Percentiles rank a stretch among this genome's conserved stretches.
Conservation (phyloP, 2,797 vertebrate genomes). For the Oryzias sinensis region DNA sequence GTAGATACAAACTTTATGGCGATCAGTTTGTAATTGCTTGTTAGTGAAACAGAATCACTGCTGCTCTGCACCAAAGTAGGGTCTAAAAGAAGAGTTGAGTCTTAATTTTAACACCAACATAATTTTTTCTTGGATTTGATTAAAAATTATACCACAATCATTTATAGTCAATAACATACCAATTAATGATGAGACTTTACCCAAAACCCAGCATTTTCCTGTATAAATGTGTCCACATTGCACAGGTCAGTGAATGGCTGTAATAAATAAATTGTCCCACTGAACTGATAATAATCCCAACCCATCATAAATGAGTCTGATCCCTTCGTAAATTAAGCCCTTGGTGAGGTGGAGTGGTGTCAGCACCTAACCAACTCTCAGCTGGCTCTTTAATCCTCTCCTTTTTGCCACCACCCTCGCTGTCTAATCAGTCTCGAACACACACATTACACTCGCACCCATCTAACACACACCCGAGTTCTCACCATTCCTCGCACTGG, state of each 20-base stretch:
- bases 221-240: conserved; percentile 66
- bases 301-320: conserved; percentile 80
- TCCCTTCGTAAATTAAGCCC: conserved; percentile 80
- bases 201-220: conserved; percentile 46
- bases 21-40: too few relatives aligned
- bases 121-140: too few relatives aligned
- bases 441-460: conserved; percentile 65
- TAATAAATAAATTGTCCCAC: conserved; percentile 76
- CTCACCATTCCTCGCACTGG: conserved; percentile 67
- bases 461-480: conserved; percentile 63
- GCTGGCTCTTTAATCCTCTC: conserved; percentile 81
- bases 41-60: too few relatives aligned
- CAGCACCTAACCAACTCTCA: conserved; percentile 81
- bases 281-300: conserved; percentile 80
- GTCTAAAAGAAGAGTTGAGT: too few relatives aligned
- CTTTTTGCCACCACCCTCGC: conserved; percentile 77
- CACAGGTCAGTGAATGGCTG: conserved; percentile 69
- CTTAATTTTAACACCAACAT: too few relatives aligned
- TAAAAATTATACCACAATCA: too few relatives aligned
- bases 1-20: too few relatives aligned
- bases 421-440: conserved; percentile 86
- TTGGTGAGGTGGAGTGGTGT: conserved; percentile 81
- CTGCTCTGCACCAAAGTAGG: too few relatives aligned
- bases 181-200: conserved; percentile 31
- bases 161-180: too few relatives aligned